Base-by-base conservation (phyloP, 2,113 vertebrate genomes). In the Galemys pyrenaicus region DNA sequence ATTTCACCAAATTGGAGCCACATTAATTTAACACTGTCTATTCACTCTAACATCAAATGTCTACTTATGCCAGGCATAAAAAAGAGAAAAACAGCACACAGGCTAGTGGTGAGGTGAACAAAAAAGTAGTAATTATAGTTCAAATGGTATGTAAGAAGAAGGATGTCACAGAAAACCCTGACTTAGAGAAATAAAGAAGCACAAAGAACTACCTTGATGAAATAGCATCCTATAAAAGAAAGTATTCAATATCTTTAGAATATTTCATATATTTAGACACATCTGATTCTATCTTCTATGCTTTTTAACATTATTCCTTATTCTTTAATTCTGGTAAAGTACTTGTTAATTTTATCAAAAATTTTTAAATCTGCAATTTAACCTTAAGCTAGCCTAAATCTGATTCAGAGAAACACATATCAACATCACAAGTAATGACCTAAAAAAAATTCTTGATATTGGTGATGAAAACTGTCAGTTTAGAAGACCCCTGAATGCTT, bases 401-500 rank as follows among this genome's bases (percentile, higher is more conserved):
- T 44, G 41, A 79, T 74, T 94, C 12, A 24, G 81, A 32, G 19
- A 49, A 64, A 77, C 90, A 58, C 22, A 44, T 9, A 68, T 37
- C 39, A 54, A 8, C 28, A 62, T 20, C 54, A 39, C 19, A 6
- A 87, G 65, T 39, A 88, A 93, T 10, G 24, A 71, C 65, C n/a
- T 70, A n/a, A 46, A 41, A 73, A 68, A 54, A 39, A 62, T 73
- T 90, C 70, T 71, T 71, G 78, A 39, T 9, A 84, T 89, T 9
- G 39, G 19, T 30, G 32, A 84, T 16, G 46, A 17, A 85, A 93
- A 75, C 28, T 37, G 62, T 80, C 77, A 37, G 13, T 37, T 44
- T 77, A 71, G 67, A 82, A 67, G 44, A 58, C 51, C 88, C 91
- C n/a, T 95, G 58, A 86, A 26, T 49, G 60, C 56, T 89, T 71